Base-by-base conservation (phyloP, 64 coral and sea anemone genomes). In the Cladopsammia gracilis region DNA sequence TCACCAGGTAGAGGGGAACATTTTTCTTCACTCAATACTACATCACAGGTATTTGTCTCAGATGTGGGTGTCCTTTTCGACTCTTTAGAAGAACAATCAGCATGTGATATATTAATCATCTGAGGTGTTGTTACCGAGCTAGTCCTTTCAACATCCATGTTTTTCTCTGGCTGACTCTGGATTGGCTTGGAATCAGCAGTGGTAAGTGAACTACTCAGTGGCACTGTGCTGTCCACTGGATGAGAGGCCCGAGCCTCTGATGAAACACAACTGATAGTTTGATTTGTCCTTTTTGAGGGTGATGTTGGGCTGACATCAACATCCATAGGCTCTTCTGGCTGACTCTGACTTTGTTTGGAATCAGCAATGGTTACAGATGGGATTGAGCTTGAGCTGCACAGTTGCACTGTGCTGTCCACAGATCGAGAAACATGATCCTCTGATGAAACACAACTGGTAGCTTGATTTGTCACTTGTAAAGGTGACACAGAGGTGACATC, bases 101-200 rank as follows among this genome's bases (percentile, higher is more conserved):
- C 48, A 57, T n/a, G 11, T 8, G 20, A 50, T 12, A 1, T 26
- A 49, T n/a, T 50, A 25, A 13, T 84, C 5, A 13, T 47, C 45
- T 0, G 42, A 23, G 60, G 18, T 1, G 45, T 50, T 51, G 80
- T 50, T 24, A 24, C 80, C 48, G 34, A 45, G 45, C 44, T 14
- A 0, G 69, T 19, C 15, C 13, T 75, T 15, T 58, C 24, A 88
- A 58, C 51, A 59, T 75, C 69, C 68, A 88, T 88, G 18, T 51
- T 56, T 74, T 88, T 69, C 11, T 20, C 69, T 51, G 45, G 2
- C 10, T 9, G 44, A 47, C 6, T 49, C 3, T 7, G 19, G 44
- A 16, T 34, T n/a, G 19, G 52, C 23, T 61, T 51, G 4, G 23
- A 20, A 61, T 11, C 42, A 60, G 20, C 23, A 48, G n/a, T 16